phyloP scores from a whole-genome alignment of 2,888 invertebrate genomes.

The Parnassius glacialis region DNA sequence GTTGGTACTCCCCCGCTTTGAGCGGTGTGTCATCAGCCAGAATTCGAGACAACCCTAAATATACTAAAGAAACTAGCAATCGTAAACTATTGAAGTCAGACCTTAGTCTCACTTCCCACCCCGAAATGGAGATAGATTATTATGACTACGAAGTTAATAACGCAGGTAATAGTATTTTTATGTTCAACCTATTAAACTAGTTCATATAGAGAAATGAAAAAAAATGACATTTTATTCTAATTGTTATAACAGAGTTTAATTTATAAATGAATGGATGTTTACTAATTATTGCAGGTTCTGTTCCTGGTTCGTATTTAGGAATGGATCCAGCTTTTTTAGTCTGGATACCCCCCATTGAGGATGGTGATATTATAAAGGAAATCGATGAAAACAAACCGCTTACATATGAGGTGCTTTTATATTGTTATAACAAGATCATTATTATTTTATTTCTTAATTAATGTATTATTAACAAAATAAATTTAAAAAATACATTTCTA shows the following conservation, averaged over 20 bases:
- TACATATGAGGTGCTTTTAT: conserved; percentile 60
- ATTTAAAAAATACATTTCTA: no score
- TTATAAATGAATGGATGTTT: conserved; percentile 27
- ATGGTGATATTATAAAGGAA: conserved; percentile 84
- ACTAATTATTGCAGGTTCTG: conserved; percentile 80
- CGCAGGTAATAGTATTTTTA: conserved; percentile 53
- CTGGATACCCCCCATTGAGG: conserved; percentile 92
- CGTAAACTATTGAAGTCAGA: conserved; percentile 86
- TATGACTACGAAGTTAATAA: conserved; percentile 94
- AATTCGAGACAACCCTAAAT: conserved; percentile 85
- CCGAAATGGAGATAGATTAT: conserved; percentile 92
- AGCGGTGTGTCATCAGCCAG: conserved; percentile 85
- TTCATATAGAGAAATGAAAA: neutral
- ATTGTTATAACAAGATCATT: neutral
- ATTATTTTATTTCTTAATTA: no score
- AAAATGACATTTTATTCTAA: neutral
- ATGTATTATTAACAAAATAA: no score
- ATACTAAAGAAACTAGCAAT: conserved; percentile 89
- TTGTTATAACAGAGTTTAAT: neutral
- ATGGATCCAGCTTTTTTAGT: conserved; percentile 94
- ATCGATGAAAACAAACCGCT: conserved; percentile 75
- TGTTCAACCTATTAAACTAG: neutral
- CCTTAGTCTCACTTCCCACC: conserved; percentile 87
- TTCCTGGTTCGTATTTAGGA: conserved; percentile 91
- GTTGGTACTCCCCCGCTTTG: conserved; percentile 86